Evolutionary conservation across 1,140 invertebrate genomes (phyloP).

Genomic region (Holcopasites calliopsidis): DNA sequence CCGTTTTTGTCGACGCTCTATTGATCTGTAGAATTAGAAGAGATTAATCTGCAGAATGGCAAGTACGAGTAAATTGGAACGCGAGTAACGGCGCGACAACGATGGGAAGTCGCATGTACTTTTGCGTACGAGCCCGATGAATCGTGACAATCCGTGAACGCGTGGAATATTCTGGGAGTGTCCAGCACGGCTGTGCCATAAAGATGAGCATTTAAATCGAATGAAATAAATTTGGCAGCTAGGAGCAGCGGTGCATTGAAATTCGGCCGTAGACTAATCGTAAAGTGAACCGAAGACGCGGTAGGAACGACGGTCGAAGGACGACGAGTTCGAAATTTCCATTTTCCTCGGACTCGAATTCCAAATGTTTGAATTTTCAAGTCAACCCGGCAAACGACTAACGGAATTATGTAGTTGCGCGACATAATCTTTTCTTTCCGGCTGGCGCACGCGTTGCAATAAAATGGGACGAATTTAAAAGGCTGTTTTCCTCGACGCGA

Average conservation of each 20-base stretch:
- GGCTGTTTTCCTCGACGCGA: conserved; percentile 13
- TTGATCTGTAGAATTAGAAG: too few species aligned
- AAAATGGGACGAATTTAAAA: conserved; percentile 16
- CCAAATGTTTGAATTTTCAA: too few species aligned
- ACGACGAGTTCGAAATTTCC: background rate
- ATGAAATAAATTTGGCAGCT: background rate
- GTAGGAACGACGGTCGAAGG: background rate
- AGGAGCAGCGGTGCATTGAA: background rate
- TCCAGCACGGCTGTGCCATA: background rate
- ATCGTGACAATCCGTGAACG: background rate
- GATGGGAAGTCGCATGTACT: too few species aligned
- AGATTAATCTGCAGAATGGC: too few species aligned
- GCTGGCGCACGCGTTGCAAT: background rate
- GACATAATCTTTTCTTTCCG: background rate
- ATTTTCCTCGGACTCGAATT: too few species aligned
- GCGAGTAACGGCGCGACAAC: too few species aligned
- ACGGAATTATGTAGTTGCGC: too few species aligned
- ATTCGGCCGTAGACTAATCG: background rate
- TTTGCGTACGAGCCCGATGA: too few species aligned
- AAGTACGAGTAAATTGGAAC: too few species aligned
- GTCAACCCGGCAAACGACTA: too few species aligned
- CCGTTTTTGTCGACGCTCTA: background rate
- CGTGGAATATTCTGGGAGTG: background rate
- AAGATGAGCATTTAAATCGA: background rate
- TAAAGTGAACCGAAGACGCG: too few species aligned